phyloP scores from a whole-genome alignment of 2,888 invertebrate species.

The Argyresthia goedartella region DNA sequence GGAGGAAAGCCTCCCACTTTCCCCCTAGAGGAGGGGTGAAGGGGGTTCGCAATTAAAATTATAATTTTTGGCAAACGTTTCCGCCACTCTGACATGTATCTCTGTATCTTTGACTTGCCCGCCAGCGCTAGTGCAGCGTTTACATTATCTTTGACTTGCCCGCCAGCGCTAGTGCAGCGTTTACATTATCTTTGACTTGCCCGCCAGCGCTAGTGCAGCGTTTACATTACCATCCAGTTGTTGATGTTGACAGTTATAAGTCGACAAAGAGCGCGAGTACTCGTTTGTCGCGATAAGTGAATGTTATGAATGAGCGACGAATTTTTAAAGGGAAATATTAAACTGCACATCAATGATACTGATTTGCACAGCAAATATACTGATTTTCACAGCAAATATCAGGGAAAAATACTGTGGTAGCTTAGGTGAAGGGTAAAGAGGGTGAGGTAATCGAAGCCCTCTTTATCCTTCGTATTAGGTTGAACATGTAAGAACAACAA shows the following conservation, averaged over 20 bases:
- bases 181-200: conserved; percentile 17
- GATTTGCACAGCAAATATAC: no score
- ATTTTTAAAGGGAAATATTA: no score
- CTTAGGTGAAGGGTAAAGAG: no score
- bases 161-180: no score
- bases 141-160: conserved; percentile 17
- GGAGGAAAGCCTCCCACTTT: neutral
- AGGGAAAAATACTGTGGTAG: no score
- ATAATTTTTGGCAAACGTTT: conserved; percentile 69
- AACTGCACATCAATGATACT: no score
- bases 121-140: conserved; percentile 24
- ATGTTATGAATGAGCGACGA: no score
- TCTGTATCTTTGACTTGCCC: conserved; percentile 64
- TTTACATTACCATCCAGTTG: neutral
- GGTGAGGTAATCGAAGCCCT: no score
- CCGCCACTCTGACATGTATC: conserved; percentile 46
- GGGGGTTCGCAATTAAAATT: conserved; percentile 59
- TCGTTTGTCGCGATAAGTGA: neutral
- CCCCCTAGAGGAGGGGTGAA: conserved; percentile 21
- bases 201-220: no score
- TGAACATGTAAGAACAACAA: no score
- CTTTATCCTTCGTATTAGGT: no score
- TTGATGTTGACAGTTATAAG: neutral
- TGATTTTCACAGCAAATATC: no score
- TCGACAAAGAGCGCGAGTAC: neutral